Percentiles rank a stretch among this genome's conserved stretches.
phyloP scores from a whole-genome alignment of 2,888 invertebrate species.

The Merodon equestris region DNA sequence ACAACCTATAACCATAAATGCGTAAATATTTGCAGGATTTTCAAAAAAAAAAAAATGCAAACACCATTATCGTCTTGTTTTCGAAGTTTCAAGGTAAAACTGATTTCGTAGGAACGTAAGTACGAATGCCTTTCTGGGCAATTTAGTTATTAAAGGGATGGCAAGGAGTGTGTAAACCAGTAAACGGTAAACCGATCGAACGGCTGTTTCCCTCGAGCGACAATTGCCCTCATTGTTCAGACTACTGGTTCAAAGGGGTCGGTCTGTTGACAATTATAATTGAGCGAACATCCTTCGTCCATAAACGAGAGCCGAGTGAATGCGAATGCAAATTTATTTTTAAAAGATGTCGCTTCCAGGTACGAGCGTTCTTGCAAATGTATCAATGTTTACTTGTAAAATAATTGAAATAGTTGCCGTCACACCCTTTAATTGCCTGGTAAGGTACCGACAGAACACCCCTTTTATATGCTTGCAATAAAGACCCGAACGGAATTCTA shows the following conservation, averaged over 20 bases:
- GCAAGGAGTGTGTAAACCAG: slow-evolving; percentile 39
- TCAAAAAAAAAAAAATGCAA: slow-evolving; percentile 17
- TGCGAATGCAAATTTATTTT: slow-evolving; percentile 53
- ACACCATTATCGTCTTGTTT: slow-evolving; percentile 30
- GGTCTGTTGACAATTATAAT: slow-evolving; percentile 57
- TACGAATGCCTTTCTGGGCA: not conserved
- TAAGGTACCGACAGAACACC: slow-evolving; percentile 54
- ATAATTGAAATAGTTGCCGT: slow-evolving; percentile 57
- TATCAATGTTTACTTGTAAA: slow-evolving; percentile 51
- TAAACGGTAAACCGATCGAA: slow-evolving; percentile 31
- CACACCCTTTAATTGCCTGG: slow-evolving; percentile 58
- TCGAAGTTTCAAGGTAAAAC: slow-evolving; percentile 37
- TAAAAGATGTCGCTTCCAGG: not conserved
- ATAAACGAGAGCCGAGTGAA: slow-evolving; percentile 18
- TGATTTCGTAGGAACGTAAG: slow-evolving; percentile 22
- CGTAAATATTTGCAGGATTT: slow-evolving; percentile 51
- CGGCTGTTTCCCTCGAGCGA: slow-evolving; percentile 32
- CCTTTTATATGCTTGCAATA: slow-evolving; percentile 65
- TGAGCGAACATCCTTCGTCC: slow-evolving; percentile 1
- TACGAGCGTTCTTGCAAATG: not conserved
- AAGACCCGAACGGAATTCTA: slow-evolving; percentile 28
- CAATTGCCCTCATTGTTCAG: slow-evolving; percentile 51
- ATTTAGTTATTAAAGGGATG: slow-evolving; percentile 43
- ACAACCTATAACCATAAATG: slow-evolving; percentile 46
- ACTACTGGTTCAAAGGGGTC: slow-evolving; percentile 65